A percentile compares a stretch with the other conserved stretches of the same genome.
phyloP scores from a whole-genome alignment of 2,797 vertebrate species.

The Hyperoplus immaculatus region DNA sequence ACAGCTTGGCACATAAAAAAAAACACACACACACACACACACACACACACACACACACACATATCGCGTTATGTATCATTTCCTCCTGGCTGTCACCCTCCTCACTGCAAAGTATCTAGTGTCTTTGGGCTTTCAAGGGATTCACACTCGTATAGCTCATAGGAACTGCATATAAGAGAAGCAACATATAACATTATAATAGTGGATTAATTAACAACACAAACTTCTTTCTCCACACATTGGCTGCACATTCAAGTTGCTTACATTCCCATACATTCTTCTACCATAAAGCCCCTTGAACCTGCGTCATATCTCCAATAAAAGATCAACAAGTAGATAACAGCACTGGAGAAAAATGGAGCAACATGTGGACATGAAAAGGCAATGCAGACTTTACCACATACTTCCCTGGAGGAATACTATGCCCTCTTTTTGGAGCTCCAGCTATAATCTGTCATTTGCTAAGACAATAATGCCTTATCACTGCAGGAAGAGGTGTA shows the following conservation, averaged over 20 bases:
- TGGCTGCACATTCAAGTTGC: conserved; percentile 37
- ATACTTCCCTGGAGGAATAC: conserved; percentile 44
- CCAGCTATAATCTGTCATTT: conserved; percentile 70
- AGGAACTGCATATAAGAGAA: conserved; percentile 10
- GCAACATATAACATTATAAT: background rate
- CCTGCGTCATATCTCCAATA: conserved; percentile 40
- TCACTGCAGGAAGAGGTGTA: conserved; percentile 73
- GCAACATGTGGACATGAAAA: conserved; percentile 47
- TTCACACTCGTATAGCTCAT: conserved; percentile 27
- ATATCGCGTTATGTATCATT: conserved; percentile 72
- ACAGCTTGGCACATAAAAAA: conserved; percentile 77
- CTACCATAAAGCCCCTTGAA: conserved; percentile 52
- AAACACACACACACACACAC: background rate
- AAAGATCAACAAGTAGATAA: conserved; percentile 42
- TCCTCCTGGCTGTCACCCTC: conserved; percentile 42
- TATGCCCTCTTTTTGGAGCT: conserved; percentile 48
- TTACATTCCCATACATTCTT: conserved; percentile 60
- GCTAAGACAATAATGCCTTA: conserved; percentile 65
- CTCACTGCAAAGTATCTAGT: conserved; percentile 22
- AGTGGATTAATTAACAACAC: conserved; percentile 28
- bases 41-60: background rate
- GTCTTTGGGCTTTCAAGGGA: conserved; percentile 45
- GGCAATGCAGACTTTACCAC: conserved; percentile 37
- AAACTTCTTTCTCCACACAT: background rate
- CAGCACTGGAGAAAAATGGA: conserved; percentile 4